These are phyloP conservation scores for Pseudochaenichthys georgianus DNA, from an alignment of 2,797 vertebrate genomes.

Conservation along the genomic window DNA sequence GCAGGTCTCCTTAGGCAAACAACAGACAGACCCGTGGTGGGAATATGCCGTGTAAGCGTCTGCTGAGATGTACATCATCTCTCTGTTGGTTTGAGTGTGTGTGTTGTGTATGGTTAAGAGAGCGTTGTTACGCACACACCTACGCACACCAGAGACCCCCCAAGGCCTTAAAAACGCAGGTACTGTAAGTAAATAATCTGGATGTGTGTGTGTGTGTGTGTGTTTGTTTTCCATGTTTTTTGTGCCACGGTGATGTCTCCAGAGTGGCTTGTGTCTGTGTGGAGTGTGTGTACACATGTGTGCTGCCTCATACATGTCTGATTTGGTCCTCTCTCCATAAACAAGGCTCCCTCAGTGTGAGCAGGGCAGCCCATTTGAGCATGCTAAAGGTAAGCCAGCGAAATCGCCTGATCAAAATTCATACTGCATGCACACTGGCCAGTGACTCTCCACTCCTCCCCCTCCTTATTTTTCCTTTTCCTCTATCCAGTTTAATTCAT, in stretches of 20 bases:
- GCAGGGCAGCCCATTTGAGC: conserved; percentile 47
- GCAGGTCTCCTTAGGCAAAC: conserved; percentile 34
- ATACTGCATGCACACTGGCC: conserved; percentile 34
- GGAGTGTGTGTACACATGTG: conserved; percentile 13
- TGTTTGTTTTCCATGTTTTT: conserved; percentile 42
- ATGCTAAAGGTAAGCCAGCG: conserved; percentile 54
- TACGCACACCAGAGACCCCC: conserved; percentile 69
- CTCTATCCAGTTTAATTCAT: conserved; percentile 47
- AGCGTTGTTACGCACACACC: conserved; percentile 60
- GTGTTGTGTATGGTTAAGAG: conserved; percentile 35
- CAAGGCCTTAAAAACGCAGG: conserved; percentile 49
- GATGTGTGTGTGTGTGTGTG: conserved; percentile 6
- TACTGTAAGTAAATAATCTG: conserved; percentile 72
- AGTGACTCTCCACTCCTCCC: conserved; percentile 27
- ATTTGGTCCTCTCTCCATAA: conserved; percentile 61
- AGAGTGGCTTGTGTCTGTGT: conserved; percentile 52
- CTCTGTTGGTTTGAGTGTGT: conserved; percentile 55
- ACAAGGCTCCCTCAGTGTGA: conserved; percentile 77
- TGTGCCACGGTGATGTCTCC: conserved; percentile 60
- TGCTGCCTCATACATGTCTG: conserved; percentile 68
- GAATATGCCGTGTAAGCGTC: conserved; percentile 46
- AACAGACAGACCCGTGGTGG: conserved; percentile 27
- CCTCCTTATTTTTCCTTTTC: neutral
- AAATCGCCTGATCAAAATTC: conserved; percentile 71
- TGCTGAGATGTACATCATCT: conserved; percentile 52